Evolutionary conservation across 2,888 invertebrate species (phyloP), one percentile per base, ranked within the genome.

Genomic region (Machimus atricapillus): DNA sequence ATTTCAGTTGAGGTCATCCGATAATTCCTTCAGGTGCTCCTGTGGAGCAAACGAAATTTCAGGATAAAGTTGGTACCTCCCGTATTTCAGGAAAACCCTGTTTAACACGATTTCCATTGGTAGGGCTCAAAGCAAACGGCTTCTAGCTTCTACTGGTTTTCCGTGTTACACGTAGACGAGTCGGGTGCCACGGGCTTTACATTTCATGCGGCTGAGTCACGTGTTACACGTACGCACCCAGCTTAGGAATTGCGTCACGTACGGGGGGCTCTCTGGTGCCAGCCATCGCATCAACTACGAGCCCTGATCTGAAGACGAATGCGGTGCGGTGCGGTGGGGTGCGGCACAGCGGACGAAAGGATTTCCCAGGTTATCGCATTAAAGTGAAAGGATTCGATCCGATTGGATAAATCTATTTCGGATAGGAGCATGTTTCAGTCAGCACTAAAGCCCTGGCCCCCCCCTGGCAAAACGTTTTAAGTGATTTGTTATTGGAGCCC

Each of bases 241-340:
- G 66, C 73, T 85, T 76, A 76, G 46, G 31, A 85, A 85, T 85
- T 85, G 76, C 52, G 76, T 85, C 85, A 85, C 85, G 85, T 85
- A 85, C 19, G 52, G 76, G 73, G 52, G n/a, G 16, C 27, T 52
- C 27, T 52, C 31, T 52, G 19, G 5, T 27, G 23, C 46, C 79
- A 34, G 31, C 31, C 31, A 58, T 58, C 19, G 9, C 58, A 58
- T 58, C 66, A 66, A 19, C 19, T 66, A 66, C 19, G 66, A 8
- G 19, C 12, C 66, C 27, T 12, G 66, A 66, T 8, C 23, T 19
- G 19, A 52, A 66, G 66, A 66, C 27, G 66, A 66, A 66, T 27
- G 66, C 27, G 66, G 66, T 66, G 27, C 23, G 27, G 27, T 19
- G n/a, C 52, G 12, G 37, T 9, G 37, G 8, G 37, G 40, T 40